These are phyloP conservation scores for Sebastes umbrosus DNA, from an alignment of 2,797 vertebrate genomes.

Conservation along the genomic window DNA sequence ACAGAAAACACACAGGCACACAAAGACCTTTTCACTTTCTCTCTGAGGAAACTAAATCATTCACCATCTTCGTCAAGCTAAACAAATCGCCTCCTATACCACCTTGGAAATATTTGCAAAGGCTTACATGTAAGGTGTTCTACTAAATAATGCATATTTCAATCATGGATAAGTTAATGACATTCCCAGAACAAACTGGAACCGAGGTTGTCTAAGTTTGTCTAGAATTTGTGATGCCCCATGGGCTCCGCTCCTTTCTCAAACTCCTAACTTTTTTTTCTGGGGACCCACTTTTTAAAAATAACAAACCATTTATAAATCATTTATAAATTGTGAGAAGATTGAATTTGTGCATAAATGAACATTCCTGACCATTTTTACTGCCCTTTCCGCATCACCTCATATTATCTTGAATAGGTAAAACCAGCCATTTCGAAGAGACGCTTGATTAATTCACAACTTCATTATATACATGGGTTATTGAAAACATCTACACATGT, in stretches of 20 bases:
- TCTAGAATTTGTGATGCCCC: neutral
- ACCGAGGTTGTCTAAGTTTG: neutral
- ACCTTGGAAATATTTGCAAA: constrained; percentile 32
- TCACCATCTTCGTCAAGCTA: constrained; percentile 26
- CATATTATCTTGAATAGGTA: neutral
- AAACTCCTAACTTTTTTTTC: neutral
- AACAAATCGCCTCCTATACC: constrained; percentile 29
- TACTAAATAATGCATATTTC: constrained; percentile 66
- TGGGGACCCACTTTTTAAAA: neutral
- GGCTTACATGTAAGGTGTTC: constrained; percentile 9
- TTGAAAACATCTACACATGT: neutral
- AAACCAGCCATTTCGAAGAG: neutral
- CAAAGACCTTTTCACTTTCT: constrained; percentile 46
- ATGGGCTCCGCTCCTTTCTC: neutral
- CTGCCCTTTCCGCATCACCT: neutral
- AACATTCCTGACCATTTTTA: neutral
- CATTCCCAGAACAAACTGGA: constrained; percentile 28
- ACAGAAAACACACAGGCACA: constrained; percentile 14
- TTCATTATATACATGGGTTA: neutral
- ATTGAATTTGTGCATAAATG: neutral
- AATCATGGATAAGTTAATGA: constrained; percentile 45
- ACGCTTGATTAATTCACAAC: neutral
- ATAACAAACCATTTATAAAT: neutral
- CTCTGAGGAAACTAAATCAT: constrained; percentile 33
- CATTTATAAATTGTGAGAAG: neutral